phyloP scores from a whole-genome alignment of 2,113 vertebrate genomes.

The Oreocharis arfaki region DNA sequence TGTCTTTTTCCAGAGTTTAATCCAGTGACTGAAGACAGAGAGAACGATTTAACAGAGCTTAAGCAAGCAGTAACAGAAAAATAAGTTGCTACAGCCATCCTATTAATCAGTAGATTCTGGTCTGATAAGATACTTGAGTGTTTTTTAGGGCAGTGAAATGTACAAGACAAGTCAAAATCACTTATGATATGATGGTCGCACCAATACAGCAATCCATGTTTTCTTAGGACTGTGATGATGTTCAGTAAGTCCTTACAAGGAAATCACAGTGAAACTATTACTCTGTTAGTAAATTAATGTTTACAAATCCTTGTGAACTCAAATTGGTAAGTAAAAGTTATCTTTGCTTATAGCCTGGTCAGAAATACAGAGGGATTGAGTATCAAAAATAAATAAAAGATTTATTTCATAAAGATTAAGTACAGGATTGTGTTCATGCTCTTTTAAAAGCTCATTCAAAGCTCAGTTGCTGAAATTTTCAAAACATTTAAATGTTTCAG shows the following conservation, averaged over 20 bases:
- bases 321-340: neutral
- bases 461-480: neutral
- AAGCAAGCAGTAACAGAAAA: neutral
- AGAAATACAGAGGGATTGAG: neutral
- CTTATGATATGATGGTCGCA: neutral
- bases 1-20: neutral
- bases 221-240: neutral
- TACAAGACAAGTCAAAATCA: neutral
- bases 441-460: neutral
- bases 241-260: neutral
- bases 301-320: neutral
- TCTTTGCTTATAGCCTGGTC: neutral
- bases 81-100: neutral
- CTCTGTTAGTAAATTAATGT: neutral
- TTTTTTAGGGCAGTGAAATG: neutral
- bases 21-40: neutral
- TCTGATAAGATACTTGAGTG: neutral
- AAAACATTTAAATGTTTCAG: neutral
- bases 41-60: neutral
- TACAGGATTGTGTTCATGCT: neutral
- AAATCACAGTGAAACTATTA: neutral
- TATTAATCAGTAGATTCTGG: neutral
- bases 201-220: neutral
- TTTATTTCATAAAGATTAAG: neutral
- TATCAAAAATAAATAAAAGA: neutral